phyloP scores from a whole-genome alignment of 1,140 invertebrate species.

The Dinoponera quadriceps region DNA sequence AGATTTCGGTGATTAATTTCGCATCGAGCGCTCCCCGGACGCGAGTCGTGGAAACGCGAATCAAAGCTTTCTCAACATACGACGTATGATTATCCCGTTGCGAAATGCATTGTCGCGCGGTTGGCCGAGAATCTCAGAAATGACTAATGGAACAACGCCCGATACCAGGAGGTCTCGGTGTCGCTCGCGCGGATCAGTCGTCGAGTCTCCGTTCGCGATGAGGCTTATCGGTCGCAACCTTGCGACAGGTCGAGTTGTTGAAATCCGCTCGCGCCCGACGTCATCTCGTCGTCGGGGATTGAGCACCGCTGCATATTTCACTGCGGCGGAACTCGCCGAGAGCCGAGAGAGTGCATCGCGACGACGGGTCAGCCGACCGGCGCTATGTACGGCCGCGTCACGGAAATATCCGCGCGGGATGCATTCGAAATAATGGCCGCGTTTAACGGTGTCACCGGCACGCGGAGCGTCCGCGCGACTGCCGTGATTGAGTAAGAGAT shows the following conservation, averaged over 20 bases:
- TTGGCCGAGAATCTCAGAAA: background rate
- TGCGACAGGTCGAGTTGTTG: slow-evolving; percentile 7
- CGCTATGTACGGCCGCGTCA: slow-evolving; percentile 67
- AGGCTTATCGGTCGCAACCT: slow-evolving; percentile 30
- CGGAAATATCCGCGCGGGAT: slow-evolving; percentile 72
- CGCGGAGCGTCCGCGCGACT: slow-evolving; percentile 34
- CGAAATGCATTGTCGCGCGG: slow-evolving; percentile 2
- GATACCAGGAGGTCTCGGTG: slow-evolving; percentile 20
- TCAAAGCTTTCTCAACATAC: background rate
- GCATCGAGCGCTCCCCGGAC: background rate
- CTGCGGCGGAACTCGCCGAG: slow-evolving; percentile 45
- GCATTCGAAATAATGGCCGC: slow-evolving; percentile 76
- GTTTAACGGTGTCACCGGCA: slow-evolving; percentile 76
- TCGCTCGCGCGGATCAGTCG: slow-evolving; percentile 17
- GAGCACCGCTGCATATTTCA: slow-evolving; percentile 36
- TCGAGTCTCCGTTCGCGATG: background rate
- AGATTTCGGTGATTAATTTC: slow-evolving; percentile 7
- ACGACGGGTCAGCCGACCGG: slow-evolving; percentile 41
- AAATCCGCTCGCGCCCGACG: background rate
- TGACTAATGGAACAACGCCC: background rate
- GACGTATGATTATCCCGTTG: background rate
- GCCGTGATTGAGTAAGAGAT: slow-evolving; percentile 76
- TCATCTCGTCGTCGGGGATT: slow-evolving; percentile 6
- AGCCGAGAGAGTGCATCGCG: slow-evolving; percentile 21
- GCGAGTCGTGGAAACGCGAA: background rate